phyloP scores from a whole-genome alignment of 2,797 vertebrate genomes.

The Enoplosus armatus region DNA sequence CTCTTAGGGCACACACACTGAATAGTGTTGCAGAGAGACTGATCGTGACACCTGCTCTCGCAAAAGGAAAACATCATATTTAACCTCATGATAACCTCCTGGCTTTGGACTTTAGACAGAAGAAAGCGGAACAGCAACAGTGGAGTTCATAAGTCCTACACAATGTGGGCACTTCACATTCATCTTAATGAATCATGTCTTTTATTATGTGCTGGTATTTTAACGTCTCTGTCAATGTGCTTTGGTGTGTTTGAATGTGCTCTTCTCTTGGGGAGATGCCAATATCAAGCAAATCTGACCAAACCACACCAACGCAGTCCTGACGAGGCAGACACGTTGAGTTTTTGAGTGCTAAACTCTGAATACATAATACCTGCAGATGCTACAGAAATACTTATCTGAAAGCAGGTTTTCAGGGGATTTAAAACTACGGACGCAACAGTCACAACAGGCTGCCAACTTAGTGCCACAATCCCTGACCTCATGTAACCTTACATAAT shows the following conservation, averaged over 20 bases:
- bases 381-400: not conserved
- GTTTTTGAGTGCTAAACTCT: not conserved
- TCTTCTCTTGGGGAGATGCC: not conserved
- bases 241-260: not conserved
- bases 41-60: conserved; percentile 37
- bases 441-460: not conserved
- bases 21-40: conserved; percentile 50
- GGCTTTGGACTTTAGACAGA: not conserved
- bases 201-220: not conserved
- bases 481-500: not conserved
- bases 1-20: conserved; percentile 40
- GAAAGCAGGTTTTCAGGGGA: not conserved
- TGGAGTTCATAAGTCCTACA: not conserved
- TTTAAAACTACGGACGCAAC: not conserved
- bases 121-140: not conserved
- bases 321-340: not conserved
- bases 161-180: not conserved
- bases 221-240: no score
- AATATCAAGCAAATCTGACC: not conserved
- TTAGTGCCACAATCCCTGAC: not conserved
- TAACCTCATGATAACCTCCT: conserved; percentile 22
- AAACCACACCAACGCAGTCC: not conserved
- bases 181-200: not conserved
- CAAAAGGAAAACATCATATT: conserved; percentile 39
- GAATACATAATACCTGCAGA: not conserved